These are phyloP conservation scores for Poecile montanus DNA, from an alignment of 2,797 vertebrate genomes.

Conservation along the genomic window DNA sequence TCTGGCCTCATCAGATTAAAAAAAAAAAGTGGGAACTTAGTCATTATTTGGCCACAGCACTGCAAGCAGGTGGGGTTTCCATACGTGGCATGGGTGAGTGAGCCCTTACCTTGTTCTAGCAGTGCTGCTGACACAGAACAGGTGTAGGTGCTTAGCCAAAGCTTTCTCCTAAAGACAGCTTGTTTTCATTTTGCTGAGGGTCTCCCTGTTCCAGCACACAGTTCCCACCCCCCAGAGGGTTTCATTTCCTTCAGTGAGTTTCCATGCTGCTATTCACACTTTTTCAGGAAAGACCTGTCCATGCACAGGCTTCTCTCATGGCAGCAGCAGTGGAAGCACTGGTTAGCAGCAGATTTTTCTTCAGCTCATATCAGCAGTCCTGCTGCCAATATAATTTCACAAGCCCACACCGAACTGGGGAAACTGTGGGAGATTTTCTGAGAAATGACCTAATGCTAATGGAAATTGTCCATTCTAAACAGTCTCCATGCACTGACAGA, in stretches of 20 bases:
- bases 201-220: neutral
- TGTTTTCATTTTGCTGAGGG: neutral
- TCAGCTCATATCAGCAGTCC: neutral
- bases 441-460: neutral
- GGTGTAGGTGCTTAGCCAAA: neutral
- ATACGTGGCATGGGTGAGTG: neutral
- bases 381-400: neutral
- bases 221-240: neutral
- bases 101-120: neutral
- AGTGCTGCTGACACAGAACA: neutral
- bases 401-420: neutral
- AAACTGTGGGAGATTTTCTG: neutral
- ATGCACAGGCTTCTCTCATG: neutral
- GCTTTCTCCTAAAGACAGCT: neutral
- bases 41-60: neutral
- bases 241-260: neutral
- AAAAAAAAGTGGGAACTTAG: neutral
- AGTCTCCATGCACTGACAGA: fast-evolving
- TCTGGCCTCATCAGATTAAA: neutral
- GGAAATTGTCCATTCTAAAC: neutral
- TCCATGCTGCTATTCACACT: fast-evolving
- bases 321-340: neutral
- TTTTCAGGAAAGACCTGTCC: neutral
- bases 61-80: neutral
- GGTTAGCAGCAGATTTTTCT: neutral